These are phyloP conservation scores for Toxostoma redivivum DNA, from an alignment of 2,113 vertebrate species.

Conservation along the genomic window DNA sequence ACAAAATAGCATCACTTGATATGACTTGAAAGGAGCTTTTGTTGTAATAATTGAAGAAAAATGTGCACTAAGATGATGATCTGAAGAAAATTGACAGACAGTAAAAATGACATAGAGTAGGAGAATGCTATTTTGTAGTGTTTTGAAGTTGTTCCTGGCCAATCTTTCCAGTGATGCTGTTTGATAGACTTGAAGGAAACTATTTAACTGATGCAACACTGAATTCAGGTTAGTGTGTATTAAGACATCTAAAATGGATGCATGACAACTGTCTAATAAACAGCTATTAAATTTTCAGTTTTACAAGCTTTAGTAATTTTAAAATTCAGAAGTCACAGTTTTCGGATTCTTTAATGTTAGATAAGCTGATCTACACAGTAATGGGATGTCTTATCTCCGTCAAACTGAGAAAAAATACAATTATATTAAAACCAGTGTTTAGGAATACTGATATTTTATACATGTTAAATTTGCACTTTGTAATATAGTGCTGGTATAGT, in stretches of 20 bases:
- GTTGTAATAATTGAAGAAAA: slow-evolving; percentile 57
- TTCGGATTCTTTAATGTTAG: neutral
- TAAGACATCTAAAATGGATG: neutral
- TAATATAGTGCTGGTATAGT: neutral
- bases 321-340: neutral
- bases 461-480: neutral
- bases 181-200: neutral
- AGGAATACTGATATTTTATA: neutral
- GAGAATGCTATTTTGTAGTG: neutral
- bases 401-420: neutral
- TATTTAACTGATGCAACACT: neutral
- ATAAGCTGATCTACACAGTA: neutral
- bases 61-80: slow-evolving; percentile 32
- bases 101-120: neutral
- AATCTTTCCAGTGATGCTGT: neutral
- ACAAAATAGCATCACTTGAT: slow-evolving; percentile 54
- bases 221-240: neutral
- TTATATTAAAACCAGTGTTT: neutral
- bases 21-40: slow-evolving; percentile 55
- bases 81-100: neutral
- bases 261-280: neutral
- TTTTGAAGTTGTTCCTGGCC: neutral
- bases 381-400: neutral
- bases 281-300: neutral
- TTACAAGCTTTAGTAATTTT: neutral